Base-by-base conservation (phyloP, 2,113 vertebrate species). In the Chamaea fasciata region DNA sequence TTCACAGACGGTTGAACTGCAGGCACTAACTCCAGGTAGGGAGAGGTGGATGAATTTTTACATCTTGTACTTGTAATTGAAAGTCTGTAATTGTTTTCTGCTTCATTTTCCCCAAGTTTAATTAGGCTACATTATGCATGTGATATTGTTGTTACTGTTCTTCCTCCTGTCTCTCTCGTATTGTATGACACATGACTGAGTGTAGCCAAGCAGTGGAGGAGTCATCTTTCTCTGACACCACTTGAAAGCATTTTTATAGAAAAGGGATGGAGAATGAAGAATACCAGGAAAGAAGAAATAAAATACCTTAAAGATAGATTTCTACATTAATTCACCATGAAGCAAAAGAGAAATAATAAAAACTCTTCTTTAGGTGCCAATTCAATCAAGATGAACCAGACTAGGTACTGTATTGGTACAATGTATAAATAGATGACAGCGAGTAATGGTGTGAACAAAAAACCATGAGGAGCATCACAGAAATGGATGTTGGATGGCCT, bases 401-500 rank as follows among this genome's bases (percentile, higher is more conserved):
- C 63, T 89, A 88, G 65, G 60, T 92, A 87, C 70, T 76, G 33
- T 62, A 71, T 65, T 82, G 80, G 80, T 86, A 73, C 70, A 65
- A 75, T 56, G 42, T 92, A 95, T 95, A 96, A 93, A 79, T 77
- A 80, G 46, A 87, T 89, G 70, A 84, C 64, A 81, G 42, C 47
- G 78, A 94, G 19, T 39, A 76, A 89, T 67, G 56, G 35, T 26
- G 37, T 70, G 85, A 85, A 95, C 47, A 83, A 89, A 94, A 96
- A 77, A 31, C 28, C n/a, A 78, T 37, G 68, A 90, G 89, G n/a
- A 93, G 95, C 78, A 41, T 13, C 41, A 95, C 88, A 89, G 65
- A 95, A 91, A 96, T 59, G 75, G 67, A 94, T 69, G n/a, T 74
- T 69, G 92, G 69, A 93, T 93, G 95, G 95, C 57, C 94, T 98